These are phyloP conservation scores for Caenorhabditis latens DNA, from an alignment of 1,140 invertebrate genomes.

Conservation along the genomic window DNA sequence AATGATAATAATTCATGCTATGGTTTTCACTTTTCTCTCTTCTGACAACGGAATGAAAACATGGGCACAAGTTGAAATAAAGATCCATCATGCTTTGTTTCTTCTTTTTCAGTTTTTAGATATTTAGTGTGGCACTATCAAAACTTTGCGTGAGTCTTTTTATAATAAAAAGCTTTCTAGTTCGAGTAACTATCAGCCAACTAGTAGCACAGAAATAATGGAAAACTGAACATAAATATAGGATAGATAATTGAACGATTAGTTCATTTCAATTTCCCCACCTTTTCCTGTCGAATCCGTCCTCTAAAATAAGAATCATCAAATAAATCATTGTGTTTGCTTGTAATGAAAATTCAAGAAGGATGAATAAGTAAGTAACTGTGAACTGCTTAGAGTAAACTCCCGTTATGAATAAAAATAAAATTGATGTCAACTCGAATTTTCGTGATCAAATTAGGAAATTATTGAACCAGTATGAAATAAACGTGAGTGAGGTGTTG, in stretches of 20 bases:
- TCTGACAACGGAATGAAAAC: slow-evolving; percentile 32
- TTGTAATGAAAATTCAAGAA: not conserved
- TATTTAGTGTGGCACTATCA: slow-evolving; percentile 46
- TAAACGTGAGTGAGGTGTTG: not conserved
- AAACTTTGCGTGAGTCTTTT: slow-evolving; percentile 16
- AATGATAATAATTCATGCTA: slow-evolving; percentile 44
- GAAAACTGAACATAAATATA: slow-evolving; percentile 57
- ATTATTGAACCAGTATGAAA: not conserved
- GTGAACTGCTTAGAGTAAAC: not conserved
- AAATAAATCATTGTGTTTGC: not conserved
- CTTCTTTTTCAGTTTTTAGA: not conserved
- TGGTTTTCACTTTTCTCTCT: not conserved
- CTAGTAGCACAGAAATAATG: slow-evolving; percentile 41
- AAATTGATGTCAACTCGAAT: not conserved
- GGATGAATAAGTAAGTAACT: not conserved
- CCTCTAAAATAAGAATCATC: slow-evolving; percentile 43
- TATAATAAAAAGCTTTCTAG: slow-evolving; percentile 17
- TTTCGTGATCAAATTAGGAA: not conserved
- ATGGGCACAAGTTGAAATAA: slow-evolving; percentile 25
- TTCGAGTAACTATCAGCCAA: slow-evolving; percentile 27
- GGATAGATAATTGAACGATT: slow-evolving; percentile 46
- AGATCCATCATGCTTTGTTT: slow-evolving; percentile 42
- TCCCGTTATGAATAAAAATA: too few relatives aligned
- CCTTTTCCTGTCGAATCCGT: slow-evolving; percentile 53
- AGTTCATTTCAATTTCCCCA: slow-evolving; percentile 20